Conservation (phyloP, 2,113 vertebrate species). For the Erpornis zantholeuca region DNA sequence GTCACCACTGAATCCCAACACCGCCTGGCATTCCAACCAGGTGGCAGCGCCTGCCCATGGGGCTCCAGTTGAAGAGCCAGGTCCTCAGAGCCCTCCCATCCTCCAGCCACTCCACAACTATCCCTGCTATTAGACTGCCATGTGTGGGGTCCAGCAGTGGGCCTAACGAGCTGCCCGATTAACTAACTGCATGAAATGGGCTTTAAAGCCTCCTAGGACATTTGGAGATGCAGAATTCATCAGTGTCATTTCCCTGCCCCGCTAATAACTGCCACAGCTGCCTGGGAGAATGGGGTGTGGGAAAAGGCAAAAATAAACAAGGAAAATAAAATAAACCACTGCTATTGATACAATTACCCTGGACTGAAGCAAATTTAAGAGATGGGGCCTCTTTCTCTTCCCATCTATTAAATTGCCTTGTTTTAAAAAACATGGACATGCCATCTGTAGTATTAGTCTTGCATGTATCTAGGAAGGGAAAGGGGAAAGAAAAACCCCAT, state of each 20-base stretch:
- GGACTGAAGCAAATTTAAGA: conserved; percentile 39
- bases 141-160: neutral
- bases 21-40: fast-evolving
- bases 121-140: neutral
- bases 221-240: conserved; percentile 35
- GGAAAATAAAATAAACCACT: neutral
- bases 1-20: fast-evolving
- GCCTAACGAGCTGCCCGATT: neutral
- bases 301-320: neutral
- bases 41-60: fast-evolving
- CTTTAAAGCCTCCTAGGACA: conserved; percentile 25
- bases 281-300: neutral
- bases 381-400: conserved; percentile 45
- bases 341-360: conserved; percentile 49
- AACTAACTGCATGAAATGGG: conserved; percentile 4
- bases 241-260: conserved; percentile 7
- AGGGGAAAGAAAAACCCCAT: neutral
- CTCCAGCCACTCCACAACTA: neutral
- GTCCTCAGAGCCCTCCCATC: neutral
- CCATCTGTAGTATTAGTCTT: neutral
- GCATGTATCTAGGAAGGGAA: neutral
- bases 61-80: neutral
- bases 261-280: conserved; percentile 19
- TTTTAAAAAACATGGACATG: conserved; percentile 2
- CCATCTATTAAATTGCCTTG: conserved; percentile 53